Base-by-base conservation (phyloP, 2,797 vertebrate genomes). In the Enteromius treurensis region DNA sequence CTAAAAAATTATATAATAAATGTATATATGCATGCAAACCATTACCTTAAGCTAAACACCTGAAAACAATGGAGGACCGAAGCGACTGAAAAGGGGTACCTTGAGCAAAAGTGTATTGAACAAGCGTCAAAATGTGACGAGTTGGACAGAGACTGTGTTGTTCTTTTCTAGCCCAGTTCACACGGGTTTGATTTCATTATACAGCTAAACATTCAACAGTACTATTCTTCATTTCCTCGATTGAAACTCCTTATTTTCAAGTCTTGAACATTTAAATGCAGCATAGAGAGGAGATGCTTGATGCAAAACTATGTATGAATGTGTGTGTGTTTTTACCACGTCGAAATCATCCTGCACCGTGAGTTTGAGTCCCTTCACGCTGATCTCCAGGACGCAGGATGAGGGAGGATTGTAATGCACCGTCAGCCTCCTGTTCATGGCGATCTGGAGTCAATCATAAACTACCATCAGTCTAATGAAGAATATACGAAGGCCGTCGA, bases 371-470 rank as follows among this genome's bases (percentile, higher is more conserved):
- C 98, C 98, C 79, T 97, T 96, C 83, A 99, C 92, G 0, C 93
- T 97, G 93, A 99, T 98, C 92, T 99, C 98, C 85, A 99, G 93
- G 87, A 97, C 88, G 1, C 98, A 99, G 90, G 96, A 97, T 71
- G 98, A 98, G 45, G 98, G 98, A 0, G 98, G 98, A 93, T 99
- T 98, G 93, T 97, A 97, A 93, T 98, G 97, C 86, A 99, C 96
- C 60, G 97, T 99, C 95, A 97, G 96, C 90, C 96, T 95, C 91
- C 98, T 96, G n/a, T 97, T 98, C 87, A 96, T 98, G 86, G 98
- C 98, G 29, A 99, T 98, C 98, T 99, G 90, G 0, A 5, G 49
- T 1, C 73, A 60, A 14, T 37, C 11, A 76, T 5, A 42, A 77
- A 40, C 11, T 3, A 53, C 21, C 1, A 34, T 51, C 19, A 74